These are phyloP conservation scores for Tokudaia tokunoshimensis DNA, from an alignment of 2,797 vertebrate genomes.

Conservation along the genomic window DNA sequence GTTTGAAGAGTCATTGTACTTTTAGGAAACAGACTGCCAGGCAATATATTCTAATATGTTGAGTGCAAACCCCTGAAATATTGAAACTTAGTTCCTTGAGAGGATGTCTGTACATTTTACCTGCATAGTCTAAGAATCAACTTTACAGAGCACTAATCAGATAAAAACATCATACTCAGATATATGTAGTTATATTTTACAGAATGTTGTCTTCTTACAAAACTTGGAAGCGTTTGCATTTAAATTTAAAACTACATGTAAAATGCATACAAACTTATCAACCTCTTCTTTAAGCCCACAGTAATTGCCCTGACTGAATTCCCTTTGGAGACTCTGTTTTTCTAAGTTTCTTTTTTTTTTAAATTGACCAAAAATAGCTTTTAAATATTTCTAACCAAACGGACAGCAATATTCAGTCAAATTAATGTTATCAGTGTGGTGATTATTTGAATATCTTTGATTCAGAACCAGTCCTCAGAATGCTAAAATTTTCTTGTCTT, in stretches of 20 bases:
- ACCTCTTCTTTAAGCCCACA: conserved; percentile 44
- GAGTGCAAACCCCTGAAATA: background rate
- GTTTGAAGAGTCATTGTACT: background rate
- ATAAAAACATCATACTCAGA: conserved; percentile 32
- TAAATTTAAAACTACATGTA: conserved; percentile 64
- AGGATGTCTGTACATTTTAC: background rate
- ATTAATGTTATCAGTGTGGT: conserved; percentile 73
- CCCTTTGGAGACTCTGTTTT: conserved; percentile 54
- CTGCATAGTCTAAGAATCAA: background rate
- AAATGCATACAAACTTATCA: conserved; percentile 47
- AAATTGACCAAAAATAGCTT: background rate
- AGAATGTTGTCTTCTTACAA: conserved; percentile 25
- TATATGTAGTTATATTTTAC: conserved; percentile 55
- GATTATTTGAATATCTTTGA: conserved; percentile 81
- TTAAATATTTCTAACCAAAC: conserved; percentile 73
- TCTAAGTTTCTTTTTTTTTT: conserved; percentile 18
- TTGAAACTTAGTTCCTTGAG: conserved; percentile 11
- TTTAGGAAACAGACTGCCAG: conserved; percentile 5
- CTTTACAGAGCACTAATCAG: background rate
- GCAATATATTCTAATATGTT: background rate
- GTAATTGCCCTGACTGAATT: conserved; percentile 51
- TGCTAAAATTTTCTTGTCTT: conserved; percentile 77
- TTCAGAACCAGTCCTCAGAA: conserved; percentile 64
- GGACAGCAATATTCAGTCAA: conserved; percentile 69
- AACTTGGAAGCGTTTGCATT: conserved; percentile 41